These are phyloP conservation scores for Aspidapion aeneum DNA, from an alignment of 2,888 invertebrate genomes.

Conservation along the genomic window DNA sequence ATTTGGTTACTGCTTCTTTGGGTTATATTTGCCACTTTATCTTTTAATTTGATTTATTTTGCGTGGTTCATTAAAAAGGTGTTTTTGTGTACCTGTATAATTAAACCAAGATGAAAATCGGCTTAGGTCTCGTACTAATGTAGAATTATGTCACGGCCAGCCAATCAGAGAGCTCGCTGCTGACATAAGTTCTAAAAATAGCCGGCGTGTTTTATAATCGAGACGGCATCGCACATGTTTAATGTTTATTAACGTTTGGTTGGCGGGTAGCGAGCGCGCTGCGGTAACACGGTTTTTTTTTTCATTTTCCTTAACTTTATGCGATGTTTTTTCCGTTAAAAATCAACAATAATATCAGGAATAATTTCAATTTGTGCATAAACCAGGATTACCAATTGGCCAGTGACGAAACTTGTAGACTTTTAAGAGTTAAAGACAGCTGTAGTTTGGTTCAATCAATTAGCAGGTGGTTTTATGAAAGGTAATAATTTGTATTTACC, in stretches of 20 bases:
- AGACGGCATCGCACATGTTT: constrained; percentile 19
- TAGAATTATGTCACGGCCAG: constrained; percentile 16
- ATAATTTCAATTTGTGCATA: background rate
- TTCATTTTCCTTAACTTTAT: background rate
- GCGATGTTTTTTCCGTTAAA: background rate
- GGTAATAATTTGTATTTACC: constrained; percentile 10
- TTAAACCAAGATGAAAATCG: too few relatives aligned
- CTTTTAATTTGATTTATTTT: too few relatives aligned
- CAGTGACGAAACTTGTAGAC: constrained; percentile 11
- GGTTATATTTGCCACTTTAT: too few relatives aligned
- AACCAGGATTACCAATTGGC: constrained; percentile 3
- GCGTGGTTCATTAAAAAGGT: too few relatives aligned
- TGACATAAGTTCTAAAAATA: constrained; percentile 27
- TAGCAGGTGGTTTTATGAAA: constrained; percentile 19
- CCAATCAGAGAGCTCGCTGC: constrained; percentile 13
- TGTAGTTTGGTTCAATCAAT: constrained; percentile 4
- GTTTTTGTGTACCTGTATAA: too few relatives aligned
- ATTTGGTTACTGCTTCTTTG: too few relatives aligned
- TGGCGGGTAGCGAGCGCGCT: constrained; percentile 16
- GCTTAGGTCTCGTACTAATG: background rate
- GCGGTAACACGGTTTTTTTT: background rate
- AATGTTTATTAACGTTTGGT: constrained; percentile 22
- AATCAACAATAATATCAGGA: background rate
- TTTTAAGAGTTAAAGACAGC: constrained; percentile 9
- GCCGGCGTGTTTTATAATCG: constrained; percentile 21